Percentiles rank a stretch among this genome's conserved stretches.
phyloP scores from a whole-genome alignment of 1,140 invertebrate genomes.

The Cotesia typhae region DNA sequence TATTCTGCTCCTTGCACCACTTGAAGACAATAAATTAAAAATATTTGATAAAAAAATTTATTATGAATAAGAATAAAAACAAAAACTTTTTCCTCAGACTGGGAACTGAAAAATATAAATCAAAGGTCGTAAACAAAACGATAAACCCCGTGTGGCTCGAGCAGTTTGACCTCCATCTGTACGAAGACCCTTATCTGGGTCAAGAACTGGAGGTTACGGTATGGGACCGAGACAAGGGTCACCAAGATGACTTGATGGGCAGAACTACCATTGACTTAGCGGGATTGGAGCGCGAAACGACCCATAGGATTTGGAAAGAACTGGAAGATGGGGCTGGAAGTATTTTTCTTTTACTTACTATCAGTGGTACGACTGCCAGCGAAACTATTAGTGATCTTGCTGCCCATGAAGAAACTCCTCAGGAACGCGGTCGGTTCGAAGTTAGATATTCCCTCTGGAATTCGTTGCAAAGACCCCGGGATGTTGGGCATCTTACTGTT shows the following conservation, averaged over 20 bases:
- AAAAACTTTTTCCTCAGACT: conserved; percentile 70
- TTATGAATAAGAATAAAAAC: not conserved
- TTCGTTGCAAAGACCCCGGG: conserved; percentile 79
- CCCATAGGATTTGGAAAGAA: conserved; percentile 87
- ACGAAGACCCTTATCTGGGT: conserved; percentile 82
- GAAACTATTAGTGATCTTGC: conserved; percentile 92
- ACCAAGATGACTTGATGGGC: conserved; percentile 88
- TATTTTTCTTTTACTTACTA: conserved; percentile 90
- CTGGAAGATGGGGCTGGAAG: conserved; percentile 90
- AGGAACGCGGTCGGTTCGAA: conserved; percentile 72
- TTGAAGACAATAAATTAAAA: too few species aligned
- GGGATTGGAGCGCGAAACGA: conserved; percentile 86
- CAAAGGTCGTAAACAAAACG: conserved; percentile 88
- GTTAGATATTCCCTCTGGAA: conserved; percentile 77
- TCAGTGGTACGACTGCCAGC: conserved; percentile 91
- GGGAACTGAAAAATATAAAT: conserved; percentile 98
- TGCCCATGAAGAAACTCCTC: conserved; percentile 81
- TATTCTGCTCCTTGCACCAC: too few species aligned
- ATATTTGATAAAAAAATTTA: not conserved
- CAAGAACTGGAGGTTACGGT: conserved; percentile 90
- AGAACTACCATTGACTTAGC: conserved; percentile 87
- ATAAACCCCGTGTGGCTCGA: conserved; percentile 92
- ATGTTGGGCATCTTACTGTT: conserved; percentile 88
- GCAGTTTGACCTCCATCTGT: conserved; percentile 96
- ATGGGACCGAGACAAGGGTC: conserved; percentile 86